Conservation (phyloP, 2,797 vertebrate species). For the Gymnodraco acuticeps region DNA sequence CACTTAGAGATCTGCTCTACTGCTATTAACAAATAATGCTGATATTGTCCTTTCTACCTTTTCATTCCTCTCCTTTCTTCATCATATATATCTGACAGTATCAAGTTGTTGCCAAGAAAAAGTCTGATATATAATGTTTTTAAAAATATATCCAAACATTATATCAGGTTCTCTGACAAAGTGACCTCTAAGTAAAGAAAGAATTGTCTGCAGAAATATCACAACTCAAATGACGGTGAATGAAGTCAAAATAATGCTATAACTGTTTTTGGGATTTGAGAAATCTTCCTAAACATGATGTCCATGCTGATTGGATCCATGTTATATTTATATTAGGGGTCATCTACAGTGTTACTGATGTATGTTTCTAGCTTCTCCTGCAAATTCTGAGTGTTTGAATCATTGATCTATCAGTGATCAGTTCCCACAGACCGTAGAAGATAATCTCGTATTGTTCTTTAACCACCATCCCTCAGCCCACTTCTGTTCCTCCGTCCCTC, state of each 20-base stretch:
- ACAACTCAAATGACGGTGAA: neutral
- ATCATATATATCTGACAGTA: neutral
- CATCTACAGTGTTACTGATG: neutral
- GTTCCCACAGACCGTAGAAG: slow-evolving; percentile 4
- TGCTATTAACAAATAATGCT: too few species aligned
- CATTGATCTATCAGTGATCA: slow-evolving; percentile 17
- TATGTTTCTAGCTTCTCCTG: neutral
- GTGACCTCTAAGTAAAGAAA: too few species aligned
- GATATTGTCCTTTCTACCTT: neutral
- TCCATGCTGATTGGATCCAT: neutral
- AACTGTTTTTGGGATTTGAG: too few species aligned
- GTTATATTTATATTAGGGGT: neutral
- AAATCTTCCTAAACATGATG: neutral
- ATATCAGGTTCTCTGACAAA: neutral
- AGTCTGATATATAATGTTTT: neutral
- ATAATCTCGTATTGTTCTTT: slow-evolving; percentile 39
- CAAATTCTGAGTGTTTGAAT: neutral
- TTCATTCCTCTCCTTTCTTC: neutral
- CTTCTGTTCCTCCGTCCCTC: slow-evolving; percentile 18
- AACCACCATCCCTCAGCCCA: slow-evolving; percentile 23
- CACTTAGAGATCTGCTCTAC: too few species aligned
- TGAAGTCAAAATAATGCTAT: neutral
- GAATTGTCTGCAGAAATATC: neutral
- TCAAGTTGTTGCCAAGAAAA: neutral
- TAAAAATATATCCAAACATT: too few species aligned